phyloP scores from a whole-genome alignment of 2,797 vertebrate genomes.

The Percopsis omiscomaycus region DNA sequence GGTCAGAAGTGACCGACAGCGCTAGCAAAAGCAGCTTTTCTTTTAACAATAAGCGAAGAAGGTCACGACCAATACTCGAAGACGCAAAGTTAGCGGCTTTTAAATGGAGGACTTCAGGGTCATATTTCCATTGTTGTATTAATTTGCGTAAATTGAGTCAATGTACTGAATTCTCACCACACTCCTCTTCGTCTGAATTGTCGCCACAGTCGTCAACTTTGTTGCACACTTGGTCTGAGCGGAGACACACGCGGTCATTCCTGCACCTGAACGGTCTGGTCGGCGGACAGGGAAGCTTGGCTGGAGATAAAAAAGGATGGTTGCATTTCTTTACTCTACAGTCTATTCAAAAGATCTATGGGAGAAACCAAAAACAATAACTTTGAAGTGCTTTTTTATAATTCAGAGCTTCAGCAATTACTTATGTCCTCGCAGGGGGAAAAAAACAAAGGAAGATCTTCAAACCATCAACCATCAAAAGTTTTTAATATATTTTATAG shows the following conservation, averaged over 20 bases:
- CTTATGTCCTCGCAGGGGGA: neutral
- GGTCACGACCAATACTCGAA: no score
- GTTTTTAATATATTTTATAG: no score
- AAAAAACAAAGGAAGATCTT: no score
- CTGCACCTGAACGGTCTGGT: conserved; percentile 89
- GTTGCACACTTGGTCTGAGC: conserved; percentile 88
- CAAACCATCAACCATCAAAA: no score
- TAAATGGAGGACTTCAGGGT: neutral
- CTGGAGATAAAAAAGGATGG: conserved; percentile 65
- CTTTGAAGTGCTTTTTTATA: neutral
- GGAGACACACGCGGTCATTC: conserved; percentile 92
- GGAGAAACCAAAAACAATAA: neutral
- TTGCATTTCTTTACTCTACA: neutral
- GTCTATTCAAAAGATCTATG: neutral
- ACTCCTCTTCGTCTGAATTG: conserved; percentile 93
- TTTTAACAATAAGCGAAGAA: neutral
- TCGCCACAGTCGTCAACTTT: conserved; percentile 93
- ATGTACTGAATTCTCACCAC: conserved; percentile 76
- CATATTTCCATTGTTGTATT: neutral
- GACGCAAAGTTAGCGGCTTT: no score
- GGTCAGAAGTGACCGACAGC: neutral
- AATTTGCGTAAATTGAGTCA: neutral
- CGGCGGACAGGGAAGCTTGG: conserved; percentile 88
- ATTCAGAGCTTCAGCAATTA: neutral
- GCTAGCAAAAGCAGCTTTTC: neutral